Percentiles rank a stretch among this genome's conserved stretches.
Evolutionary conservation across 2,888 invertebrate species (phyloP).

Genomic region (Trissonchulus latispiculum): DNA sequence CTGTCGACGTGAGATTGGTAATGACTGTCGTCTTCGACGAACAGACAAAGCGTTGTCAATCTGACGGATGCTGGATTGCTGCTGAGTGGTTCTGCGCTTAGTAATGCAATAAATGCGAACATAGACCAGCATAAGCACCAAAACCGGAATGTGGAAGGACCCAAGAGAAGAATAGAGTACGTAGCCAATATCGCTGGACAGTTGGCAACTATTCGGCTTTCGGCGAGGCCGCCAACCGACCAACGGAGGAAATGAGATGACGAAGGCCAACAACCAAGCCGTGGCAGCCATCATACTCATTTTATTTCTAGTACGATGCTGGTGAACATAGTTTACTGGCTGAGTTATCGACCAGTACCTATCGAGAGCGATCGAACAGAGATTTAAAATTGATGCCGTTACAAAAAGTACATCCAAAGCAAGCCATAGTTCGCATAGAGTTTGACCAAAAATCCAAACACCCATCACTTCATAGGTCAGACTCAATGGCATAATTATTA

Average conservation of each 20-base stretch:
- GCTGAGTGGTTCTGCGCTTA: no score
- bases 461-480: constrained; percentile 49
- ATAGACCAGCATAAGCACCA: constrained; percentile 98
- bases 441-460: constrained; percentile 49
- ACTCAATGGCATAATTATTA: constrained; percentile 50
- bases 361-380: constrained; percentile 41
- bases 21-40: no score
- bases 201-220: constrained; percentile 24
- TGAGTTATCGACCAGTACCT: constrained; percentile 12
- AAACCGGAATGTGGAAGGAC: constrained; percentile 97
- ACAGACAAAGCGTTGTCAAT: no score
- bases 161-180: constrained; percentile 94
- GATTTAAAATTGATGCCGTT: constrained; percentile 50
- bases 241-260: constrained; percentile 40
- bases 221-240: constrained; percentile 36
- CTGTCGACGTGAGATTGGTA: no score
- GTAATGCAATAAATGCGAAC: constrained; percentile 68
- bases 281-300: constrained; percentile 23
- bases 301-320: neutral
- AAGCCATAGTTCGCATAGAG: constrained; percentile 50
- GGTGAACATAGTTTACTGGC: neutral
- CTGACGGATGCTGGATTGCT: no score
- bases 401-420: constrained; percentile 50
- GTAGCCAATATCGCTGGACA: constrained; percentile 87
- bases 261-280: constrained; percentile 38